Conservation (phyloP, 2,113 vertebrate genomes). For the Leucopsar rothschildi region DNA sequence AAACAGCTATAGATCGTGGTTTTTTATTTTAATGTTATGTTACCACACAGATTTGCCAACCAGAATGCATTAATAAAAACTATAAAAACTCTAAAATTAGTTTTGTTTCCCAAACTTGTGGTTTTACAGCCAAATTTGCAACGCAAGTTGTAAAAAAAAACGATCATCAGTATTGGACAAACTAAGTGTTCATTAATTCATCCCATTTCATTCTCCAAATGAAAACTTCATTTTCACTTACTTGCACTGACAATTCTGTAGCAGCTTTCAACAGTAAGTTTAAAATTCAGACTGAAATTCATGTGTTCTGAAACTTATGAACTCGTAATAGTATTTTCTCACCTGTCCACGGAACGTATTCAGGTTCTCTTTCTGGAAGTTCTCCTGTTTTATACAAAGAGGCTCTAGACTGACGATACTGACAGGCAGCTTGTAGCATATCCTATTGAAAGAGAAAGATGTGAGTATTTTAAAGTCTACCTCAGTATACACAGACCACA, state of each 20-base stretch:
- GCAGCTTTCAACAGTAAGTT: neutral
- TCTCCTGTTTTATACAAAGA: constrained; percentile 83
- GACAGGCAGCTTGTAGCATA: constrained; percentile 87
- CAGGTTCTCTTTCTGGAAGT: constrained; percentile 76
- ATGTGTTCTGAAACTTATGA: neutral
- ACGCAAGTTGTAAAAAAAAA: neutral
- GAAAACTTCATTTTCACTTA: neutral
- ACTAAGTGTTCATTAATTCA: neutral
- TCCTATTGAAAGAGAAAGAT: constrained; percentile 73
- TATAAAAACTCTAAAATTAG: neutral
- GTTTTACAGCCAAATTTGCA: neutral
- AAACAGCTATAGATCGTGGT: neutral
- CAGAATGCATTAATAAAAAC: neutral
- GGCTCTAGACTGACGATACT: constrained; percentile 85
- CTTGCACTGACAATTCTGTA: neutral
- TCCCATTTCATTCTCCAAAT: neutral
- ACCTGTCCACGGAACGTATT: constrained; percentile 97
- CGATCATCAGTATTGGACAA: neutral
- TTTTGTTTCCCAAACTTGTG: neutral
- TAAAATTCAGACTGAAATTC: neutral
- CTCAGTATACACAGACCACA: neutral
- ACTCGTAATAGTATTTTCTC: neutral
- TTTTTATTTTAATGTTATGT: neutral
- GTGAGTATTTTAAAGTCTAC: neutral
- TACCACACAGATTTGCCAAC: neutral